Conservation (phyloP, 1,140 invertebrate species). For the Drosophila elegans region DNA sequence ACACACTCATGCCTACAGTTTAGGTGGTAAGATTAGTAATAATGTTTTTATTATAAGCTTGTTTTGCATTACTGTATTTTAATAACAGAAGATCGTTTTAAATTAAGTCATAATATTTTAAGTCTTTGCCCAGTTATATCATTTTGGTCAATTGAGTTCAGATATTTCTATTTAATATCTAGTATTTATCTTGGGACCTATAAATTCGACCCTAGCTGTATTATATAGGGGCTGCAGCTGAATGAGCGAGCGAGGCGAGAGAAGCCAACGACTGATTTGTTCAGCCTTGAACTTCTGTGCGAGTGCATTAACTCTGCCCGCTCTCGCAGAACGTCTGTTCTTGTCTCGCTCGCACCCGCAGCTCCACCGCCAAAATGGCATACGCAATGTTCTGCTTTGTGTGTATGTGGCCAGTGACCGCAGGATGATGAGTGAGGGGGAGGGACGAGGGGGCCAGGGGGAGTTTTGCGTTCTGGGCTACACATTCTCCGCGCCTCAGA, state of each 20-base stretch:
- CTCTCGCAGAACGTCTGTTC: conserved; percentile 45
- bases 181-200: neutral
- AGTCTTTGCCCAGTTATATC: too few species aligned
- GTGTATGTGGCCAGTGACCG: conserved; percentile 40
- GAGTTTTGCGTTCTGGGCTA: conserved; percentile 43
- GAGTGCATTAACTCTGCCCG: conserved; percentile 80
- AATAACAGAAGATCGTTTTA: too few species aligned
- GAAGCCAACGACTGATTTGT: conserved; percentile 80
- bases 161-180: neutral
- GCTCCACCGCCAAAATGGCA: conserved; percentile 51
- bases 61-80: too few species aligned
- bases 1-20: conserved; percentile 16
- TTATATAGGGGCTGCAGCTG: conserved; percentile 58
- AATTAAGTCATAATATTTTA: too few species aligned
- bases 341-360: conserved; percentile 19
- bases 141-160: too few species aligned
- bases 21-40: neutral
- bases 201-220: neutral
- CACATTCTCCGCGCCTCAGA: conserved; percentile 45
- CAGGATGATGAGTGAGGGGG: neutral
- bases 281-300: conserved; percentile 83
- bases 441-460: neutral
- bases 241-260: conserved; percentile 45
- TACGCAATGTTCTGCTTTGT: conserved; percentile 38
- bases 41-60: too few species aligned